Evolutionary conservation across 2,888 invertebrate species (phyloP), one percentile per base, ranked within the genome.

Genomic region (Penaeus monodon): DNA sequence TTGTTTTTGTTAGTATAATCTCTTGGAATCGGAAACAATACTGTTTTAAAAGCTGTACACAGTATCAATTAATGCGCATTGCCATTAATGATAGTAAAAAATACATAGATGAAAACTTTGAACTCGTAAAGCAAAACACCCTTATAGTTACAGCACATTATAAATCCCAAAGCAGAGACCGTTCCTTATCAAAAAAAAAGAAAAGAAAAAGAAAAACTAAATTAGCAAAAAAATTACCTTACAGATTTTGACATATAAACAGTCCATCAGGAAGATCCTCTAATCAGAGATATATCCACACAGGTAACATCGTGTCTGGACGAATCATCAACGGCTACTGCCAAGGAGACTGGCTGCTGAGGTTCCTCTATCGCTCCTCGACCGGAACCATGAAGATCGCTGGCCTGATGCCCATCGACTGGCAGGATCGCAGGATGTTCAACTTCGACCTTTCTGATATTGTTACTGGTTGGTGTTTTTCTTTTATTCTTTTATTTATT

Each of bases 281-380:
- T 44, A 57, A 38, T 76, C 20, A 4, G 44, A 33, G 38, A 17
- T 2, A 17, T 14, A 12, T 1, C 57, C 57, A 57, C 65, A 20
- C 76, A 87, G 89, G 89, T 7, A 24, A 64, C 2, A 94, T 95
- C 27, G 95, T 95, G 0, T 93, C 94, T 81, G 95, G 95, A 1
- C 93, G 94, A 89, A 93, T 95, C 89, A 93, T 95, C 89, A 95
- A 95, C 92, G 95, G 95, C 66, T 95, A 94, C 91, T 94, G 94
- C 92, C 93, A 93, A 64, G 93, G 93, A 64, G 95, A 95, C 91
- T 95, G 95, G 95, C 92, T 95, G 81, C 92, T 95, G 89, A 94
- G 94, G 92, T 95, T 95, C 91, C 91, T 95, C 78, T 95, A 95
- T 91, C 93, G 95, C 74, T 94, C 95, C 27, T 93, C 95, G 83